phyloP scores from a whole-genome alignment of 2,797 vertebrate species.

The Cuniculus paca region DNA sequence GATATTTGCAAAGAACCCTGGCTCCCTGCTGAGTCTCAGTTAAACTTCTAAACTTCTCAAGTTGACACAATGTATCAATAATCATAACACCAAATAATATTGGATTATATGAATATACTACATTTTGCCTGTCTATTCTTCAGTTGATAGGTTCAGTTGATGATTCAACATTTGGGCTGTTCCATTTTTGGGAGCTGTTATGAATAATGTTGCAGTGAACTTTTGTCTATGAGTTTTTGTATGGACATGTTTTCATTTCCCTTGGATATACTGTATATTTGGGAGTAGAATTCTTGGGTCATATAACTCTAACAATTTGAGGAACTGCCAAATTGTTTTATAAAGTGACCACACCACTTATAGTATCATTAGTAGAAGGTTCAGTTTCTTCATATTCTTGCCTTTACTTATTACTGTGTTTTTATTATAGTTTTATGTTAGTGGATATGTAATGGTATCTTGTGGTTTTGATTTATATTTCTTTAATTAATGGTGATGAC shows the following conservation, averaged over 20 bases:
- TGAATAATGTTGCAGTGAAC: conserved; percentile 16
- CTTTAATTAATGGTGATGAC: neutral
- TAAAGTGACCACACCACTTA: neutral
- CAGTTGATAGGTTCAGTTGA: neutral
- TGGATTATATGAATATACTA: neutral
- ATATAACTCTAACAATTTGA: neutral
- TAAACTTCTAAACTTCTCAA: no score
- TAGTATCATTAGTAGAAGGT: neutral
- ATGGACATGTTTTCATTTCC: conserved; percentile 24
- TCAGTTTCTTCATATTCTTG: neutral
- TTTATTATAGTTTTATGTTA: neutral
- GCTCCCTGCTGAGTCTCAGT: no score
- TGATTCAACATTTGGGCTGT: neutral
- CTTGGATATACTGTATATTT: neutral
- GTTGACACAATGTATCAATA: no score
- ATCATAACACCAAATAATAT: neutral
- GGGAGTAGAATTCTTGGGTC: neutral
- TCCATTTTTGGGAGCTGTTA: neutral
- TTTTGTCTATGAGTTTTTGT: neutral
- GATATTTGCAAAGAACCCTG: no score
- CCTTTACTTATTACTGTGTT: neutral
- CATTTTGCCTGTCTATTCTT: conserved; percentile 36
- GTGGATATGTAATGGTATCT: neutral
- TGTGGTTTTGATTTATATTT: conserved; percentile 47
- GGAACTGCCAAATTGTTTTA: conserved; percentile 32